Evolutionary conservation across 2,797 vertebrate species (phyloP).

Genomic region (Cheirogaleus major): DNA sequence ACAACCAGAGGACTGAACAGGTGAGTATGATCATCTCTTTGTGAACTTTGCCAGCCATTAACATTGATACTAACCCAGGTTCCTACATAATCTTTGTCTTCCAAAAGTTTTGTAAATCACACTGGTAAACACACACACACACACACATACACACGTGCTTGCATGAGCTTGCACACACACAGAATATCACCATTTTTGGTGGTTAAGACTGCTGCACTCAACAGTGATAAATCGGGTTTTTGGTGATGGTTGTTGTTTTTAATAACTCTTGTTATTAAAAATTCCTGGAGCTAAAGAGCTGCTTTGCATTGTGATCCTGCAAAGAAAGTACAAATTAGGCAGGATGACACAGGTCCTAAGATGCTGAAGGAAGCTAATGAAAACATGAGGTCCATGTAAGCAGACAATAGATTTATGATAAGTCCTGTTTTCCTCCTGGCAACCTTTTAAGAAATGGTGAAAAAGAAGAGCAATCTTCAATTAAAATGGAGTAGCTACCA

Average conservation of each 20-base stretch:
- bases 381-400: background rate
- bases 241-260: background rate
- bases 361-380: background rate
- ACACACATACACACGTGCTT: background rate
- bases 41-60: background rate
- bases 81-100: background rate
- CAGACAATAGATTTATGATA: background rate
- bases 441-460: background rate
- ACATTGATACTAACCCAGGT: background rate
- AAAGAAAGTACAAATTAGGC: background rate
- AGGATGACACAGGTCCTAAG: background rate
- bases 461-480: background rate
- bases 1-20: background rate
- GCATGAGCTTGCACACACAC: background rate
- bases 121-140: background rate
- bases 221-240: background rate
- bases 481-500: background rate
- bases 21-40: background rate
- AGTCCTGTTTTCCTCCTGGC: background rate
- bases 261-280: slow-evolving; percentile 4
- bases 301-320: background rate
- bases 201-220: background rate
- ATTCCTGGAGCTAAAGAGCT: background rate
- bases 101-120: background rate
- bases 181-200: background rate